Conservation (phyloP, 1,140 invertebrate species). For the Druon quercuslanigerum region DNA sequence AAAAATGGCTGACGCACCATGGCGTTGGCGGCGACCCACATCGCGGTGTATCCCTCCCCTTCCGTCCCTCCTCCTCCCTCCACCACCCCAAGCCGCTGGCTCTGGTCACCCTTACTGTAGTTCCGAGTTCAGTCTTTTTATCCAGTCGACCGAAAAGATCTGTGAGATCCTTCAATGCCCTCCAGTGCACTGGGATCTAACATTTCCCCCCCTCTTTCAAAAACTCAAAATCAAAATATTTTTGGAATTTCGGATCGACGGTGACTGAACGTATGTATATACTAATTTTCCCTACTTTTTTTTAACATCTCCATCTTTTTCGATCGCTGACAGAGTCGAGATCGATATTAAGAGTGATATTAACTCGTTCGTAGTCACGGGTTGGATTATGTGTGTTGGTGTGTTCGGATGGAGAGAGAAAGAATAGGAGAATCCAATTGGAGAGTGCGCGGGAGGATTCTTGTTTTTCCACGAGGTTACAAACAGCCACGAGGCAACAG, state of each 20-base stretch:
- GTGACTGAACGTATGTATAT: background rate
- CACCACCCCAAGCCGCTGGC: conserved; percentile 58
- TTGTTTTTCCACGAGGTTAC: conserved; percentile 38
- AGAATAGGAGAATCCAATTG: background rate
- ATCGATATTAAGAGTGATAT: no score
- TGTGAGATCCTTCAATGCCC: conserved; percentile 51
- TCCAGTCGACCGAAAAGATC: conserved; percentile 65
- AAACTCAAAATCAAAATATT: background rate
- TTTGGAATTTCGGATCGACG: background rate
- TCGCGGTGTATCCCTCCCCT: conserved; percentile 53
- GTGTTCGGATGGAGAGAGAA: background rate
- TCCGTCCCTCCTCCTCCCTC: conserved; percentile 42
- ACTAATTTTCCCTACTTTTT: background rate
- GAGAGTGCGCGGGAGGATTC: conserved; percentile 26
- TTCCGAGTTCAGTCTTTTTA: conserved; percentile 64
- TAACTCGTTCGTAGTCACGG: no score
- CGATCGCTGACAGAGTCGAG: no score
- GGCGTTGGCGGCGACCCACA: conserved; percentile 58
- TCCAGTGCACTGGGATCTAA: conserved; percentile 26
- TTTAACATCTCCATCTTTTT: no score
- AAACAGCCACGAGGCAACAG: conserved; percentile 40
- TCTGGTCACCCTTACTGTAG: conserved; percentile 60
- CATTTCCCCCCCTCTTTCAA: background rate
- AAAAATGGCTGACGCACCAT: conserved; percentile 32
- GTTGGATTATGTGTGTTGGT: no score